A percentile compares a stretch with the other conserved stretches of the same genome.
Evolutionary conservation across 2,888 invertebrate genomes (phyloP).

Genomic region (Limnephilus lunatus): DNA sequence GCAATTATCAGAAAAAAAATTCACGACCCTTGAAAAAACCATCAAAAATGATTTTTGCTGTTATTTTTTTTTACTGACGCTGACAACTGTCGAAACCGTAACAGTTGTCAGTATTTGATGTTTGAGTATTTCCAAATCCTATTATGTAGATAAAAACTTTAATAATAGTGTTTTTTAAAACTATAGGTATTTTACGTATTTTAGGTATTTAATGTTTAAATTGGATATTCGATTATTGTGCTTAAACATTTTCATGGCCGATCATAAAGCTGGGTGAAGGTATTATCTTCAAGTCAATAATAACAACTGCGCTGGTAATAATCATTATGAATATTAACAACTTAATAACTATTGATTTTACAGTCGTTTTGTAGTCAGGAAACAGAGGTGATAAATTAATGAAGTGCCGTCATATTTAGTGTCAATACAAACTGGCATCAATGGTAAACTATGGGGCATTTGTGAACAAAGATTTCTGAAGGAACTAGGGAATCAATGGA

Average conservation of each 20-base stretch:
- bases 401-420: background rate
- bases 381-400: background rate
- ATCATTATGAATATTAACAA: background rate
- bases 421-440: background rate
- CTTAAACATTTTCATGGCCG: background rate
- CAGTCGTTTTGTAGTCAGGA: background rate
- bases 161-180: too few species aligned
- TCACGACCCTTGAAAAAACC: too few species aligned
- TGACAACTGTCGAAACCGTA: too few species aligned
- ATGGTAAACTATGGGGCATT: background rate
- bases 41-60: too few species aligned
- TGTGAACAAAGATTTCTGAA: background rate
- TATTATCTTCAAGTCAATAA: background rate
- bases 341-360: background rate
- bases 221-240: background rate
- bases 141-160: too few species aligned
- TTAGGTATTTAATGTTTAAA: background rate
- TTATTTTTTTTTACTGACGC: too few species aligned
- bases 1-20: too few species aligned
- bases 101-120: too few species aligned
- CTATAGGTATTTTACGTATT: too few species aligned
- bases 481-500: background rate
- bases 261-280: background rate
- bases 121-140: too few species aligned
- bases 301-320: background rate